These are phyloP conservation scores for Xiphophorus birchmanni DNA, from an alignment of 2,797 vertebrate species.

Conservation along the genomic window DNA sequence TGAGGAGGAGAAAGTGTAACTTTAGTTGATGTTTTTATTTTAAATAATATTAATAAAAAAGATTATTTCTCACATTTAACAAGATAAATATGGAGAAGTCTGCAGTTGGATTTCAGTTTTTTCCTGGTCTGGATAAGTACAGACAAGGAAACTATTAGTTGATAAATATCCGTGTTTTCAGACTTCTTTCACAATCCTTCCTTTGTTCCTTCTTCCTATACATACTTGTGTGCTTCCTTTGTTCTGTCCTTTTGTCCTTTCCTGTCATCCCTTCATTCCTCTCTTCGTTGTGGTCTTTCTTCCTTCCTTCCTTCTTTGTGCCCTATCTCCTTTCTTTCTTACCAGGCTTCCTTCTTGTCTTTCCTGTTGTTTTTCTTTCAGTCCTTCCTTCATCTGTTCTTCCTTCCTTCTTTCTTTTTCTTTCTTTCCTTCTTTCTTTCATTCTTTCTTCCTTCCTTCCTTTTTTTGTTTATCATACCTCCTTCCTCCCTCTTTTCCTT, in stretches of 20 bases:
- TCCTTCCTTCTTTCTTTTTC: background rate
- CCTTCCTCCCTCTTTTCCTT: background rate
- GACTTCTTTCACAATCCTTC: background rate
- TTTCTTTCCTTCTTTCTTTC: background rate
- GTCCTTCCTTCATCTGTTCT: background rate
- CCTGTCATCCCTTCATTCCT: background rate
- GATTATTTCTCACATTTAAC: background rate
- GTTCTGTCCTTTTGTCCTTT: background rate
- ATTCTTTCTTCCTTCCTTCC: background rate
- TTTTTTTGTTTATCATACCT: no score
- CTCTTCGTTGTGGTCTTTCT: background rate
- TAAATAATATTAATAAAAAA: background rate
- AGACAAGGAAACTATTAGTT: background rate
- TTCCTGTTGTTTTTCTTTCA: background rate
- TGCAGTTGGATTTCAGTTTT: background rate
- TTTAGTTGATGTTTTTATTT: background rate
- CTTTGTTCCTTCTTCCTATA: background rate
- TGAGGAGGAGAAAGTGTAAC: background rate
- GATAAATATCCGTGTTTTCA: background rate
- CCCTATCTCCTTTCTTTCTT: background rate
- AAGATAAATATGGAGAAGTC: background rate
- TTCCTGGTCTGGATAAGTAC: background rate
- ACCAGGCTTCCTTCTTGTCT: background rate
- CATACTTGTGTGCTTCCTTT: background rate
- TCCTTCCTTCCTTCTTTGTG: background rate